Evolutionary conservation across 1,140 invertebrate genomes (phyloP).

Genomic region (Hirudo medicinalis): DNA sequence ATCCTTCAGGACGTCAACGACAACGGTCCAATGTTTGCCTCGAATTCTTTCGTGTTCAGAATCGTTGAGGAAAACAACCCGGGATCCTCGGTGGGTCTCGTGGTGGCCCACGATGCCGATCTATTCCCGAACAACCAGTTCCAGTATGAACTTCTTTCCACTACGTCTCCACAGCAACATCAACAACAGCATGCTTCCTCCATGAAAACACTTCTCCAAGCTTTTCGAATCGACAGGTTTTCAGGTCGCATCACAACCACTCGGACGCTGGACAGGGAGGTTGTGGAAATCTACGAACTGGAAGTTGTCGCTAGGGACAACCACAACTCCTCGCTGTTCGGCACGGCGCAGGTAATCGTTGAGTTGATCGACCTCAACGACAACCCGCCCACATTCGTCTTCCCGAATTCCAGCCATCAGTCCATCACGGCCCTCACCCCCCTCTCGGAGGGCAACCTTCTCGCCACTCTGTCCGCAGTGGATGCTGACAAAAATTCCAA

Average conservation of each 20-base stretch:
- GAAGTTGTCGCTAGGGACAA: conserved; percentile 9
- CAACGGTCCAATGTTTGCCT: conserved; percentile 31
- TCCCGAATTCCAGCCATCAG: conserved; percentile 20
- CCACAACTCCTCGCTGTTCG: background rate
- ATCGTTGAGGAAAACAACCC: conserved; percentile 2
- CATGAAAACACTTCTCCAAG: background rate
- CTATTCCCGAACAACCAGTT: conserved; percentile 16
- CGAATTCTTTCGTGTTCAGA: conserved; percentile 13
- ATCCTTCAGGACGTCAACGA: conserved; percentile 47
- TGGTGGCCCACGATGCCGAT: conserved; percentile 15
- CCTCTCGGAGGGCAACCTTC: background rate
- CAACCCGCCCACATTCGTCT: conserved; percentile 19
- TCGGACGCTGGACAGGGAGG: conserved; percentile 20
- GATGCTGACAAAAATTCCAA: conserved; percentile 6
- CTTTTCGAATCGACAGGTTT: conserved; percentile 15
- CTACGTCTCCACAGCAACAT: background rate
- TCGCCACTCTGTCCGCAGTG: background rate
- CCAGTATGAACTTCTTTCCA: conserved; percentile 2
- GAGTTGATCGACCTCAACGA: conserved; percentile 19
- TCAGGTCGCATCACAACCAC: conserved; percentile 19
- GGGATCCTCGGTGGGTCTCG: conserved; percentile 12
- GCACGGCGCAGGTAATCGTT: conserved; percentile 10
- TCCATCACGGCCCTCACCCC: conserved; percentile 8
- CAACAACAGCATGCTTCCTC: background rate
- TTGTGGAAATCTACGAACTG: conserved; percentile 10